These are phyloP conservation scores for Perognathus longimembris DNA, from an alignment of 2,113 vertebrate species.

Conservation along the genomic window DNA sequence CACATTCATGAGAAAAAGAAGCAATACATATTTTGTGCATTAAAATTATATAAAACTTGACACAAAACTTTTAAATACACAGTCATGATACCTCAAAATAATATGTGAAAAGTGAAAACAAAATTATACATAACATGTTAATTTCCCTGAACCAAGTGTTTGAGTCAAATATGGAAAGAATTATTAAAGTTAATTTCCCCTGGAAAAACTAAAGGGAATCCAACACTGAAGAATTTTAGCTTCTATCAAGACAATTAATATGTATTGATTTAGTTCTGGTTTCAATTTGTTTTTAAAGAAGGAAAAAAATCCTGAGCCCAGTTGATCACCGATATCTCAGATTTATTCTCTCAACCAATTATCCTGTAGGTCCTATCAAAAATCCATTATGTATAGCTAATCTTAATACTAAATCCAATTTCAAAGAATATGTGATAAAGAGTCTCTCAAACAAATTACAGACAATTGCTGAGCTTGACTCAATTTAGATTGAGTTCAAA, in stretches of 20 bases:
- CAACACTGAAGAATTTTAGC: conserved; percentile 22
- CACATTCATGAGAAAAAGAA: background rate
- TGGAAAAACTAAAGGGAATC: background rate
- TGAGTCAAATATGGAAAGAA: background rate
- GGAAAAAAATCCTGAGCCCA: conserved; percentile 34
- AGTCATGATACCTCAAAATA: background rate
- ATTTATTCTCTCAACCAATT: conserved; percentile 64
- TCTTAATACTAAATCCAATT: conserved; percentile 69
- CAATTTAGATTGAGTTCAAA: conserved; percentile 62
- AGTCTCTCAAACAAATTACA: conserved; percentile 71
- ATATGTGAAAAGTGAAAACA: background rate
- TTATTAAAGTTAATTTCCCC: conserved; percentile 10
- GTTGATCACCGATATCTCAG: conserved; percentile 42
- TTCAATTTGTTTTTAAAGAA: conserved; percentile 49
- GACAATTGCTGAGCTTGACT: conserved; percentile 63
- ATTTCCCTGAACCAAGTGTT: background rate
- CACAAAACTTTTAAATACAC: conserved; percentile 9
- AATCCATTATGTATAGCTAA: conserved; percentile 64
- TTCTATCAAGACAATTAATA: background rate
- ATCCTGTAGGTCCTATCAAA: conserved; percentile 58
- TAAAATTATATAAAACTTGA: background rate
- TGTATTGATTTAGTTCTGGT: background rate
- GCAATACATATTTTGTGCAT: background rate
- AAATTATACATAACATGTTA: background rate
- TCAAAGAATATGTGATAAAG: conserved; percentile 71